Base-by-base conservation (phyloP, 2,113 vertebrate species). In the Castor canadensis region DNA sequence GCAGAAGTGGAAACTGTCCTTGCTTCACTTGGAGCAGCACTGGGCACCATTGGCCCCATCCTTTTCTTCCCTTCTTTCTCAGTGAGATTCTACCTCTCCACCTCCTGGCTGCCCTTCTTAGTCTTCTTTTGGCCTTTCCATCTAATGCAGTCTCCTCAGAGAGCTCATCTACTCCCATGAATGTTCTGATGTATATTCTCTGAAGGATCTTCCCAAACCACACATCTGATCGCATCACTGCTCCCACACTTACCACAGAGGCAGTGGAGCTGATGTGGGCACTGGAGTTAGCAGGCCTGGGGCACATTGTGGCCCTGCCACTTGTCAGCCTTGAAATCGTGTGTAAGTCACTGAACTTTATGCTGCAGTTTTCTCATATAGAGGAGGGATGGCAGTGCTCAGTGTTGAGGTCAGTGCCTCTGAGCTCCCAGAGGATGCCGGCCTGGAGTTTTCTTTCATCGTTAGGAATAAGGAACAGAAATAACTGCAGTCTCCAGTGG, bases 21-120 rank as follows among this genome's bases (percentile, higher is more conserved):
- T 9, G 15, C 13, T 43, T 22, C 47, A 35, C 52, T 75, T 66
- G 6, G 2, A 35, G 67, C 85, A 16, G 3, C 24, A 2, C 4
- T 10, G 11, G 30, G 13, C 8, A 0, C 20, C 1, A 2, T 3
- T 20, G 3, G 38, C n/a, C 13, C 19, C 17, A 1, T 32, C 22
- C 7, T 49, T 19, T 12, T 69, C 56, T 45, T 20, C n/a, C n/a
- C 16, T n/a, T 43, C 28, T 38, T 72, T 71, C 28, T 62, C 0
- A 0, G n/a, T 28, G 38, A 26, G 43, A 11, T 86, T n/a, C 49
- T 13, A 15, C 35, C 20, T 35, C 40, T 2, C 4, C 5, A 1
- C 35, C 26, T 89, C 58, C 58, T 17, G 8, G 76, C 49, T 72
- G 24, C 16, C 15, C 52, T 54, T 62, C 54, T 24, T 5, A 8